These are phyloP conservation scores for Microcebus jonahi DNA, from an alignment of 2,113 vertebrate genomes.

Conservation along the genomic window DNA sequence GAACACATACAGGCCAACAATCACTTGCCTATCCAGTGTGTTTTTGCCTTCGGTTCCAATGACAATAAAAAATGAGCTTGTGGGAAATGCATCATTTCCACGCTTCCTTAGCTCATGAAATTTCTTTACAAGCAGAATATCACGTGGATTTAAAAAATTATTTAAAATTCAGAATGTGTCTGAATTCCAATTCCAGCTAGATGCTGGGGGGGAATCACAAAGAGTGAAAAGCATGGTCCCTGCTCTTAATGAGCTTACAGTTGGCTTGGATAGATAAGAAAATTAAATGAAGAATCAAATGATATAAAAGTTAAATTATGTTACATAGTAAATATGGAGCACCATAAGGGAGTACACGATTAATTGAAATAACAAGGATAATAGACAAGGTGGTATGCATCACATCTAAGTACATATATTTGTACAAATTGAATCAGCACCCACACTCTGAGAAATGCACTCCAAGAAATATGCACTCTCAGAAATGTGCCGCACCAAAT, in stretches of 20 bases:
- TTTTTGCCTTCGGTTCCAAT: background rate
- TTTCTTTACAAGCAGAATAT: background rate
- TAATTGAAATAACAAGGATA: background rate
- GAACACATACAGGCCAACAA: background rate
- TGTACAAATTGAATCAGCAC: background rate
- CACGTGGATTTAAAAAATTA: background rate
- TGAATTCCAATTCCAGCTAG: background rate
- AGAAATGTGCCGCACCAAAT: background rate
- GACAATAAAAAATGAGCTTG: background rate
- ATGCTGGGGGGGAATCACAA: background rate
- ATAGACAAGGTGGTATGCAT: background rate
- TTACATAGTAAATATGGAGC: background rate
- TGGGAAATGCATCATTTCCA: background rate
- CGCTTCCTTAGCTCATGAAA: background rate
- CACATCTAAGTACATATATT: background rate
- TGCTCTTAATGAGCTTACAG: background rate
- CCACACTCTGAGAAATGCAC: background rate
- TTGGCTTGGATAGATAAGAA: background rate
- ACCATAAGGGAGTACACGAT: background rate
- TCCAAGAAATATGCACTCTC: background rate
- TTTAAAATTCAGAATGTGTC: constrained; percentile 4
- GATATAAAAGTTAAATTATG: background rate
- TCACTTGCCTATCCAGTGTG: too few relatives aligned
- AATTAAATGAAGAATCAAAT: constrained; percentile 19
- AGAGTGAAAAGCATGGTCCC: background rate